Percentiles rank a stretch among this genome's conserved stretches.
These are phyloP conservation scores for Alligator mississippiensis DNA, from an alignment of 2,113 vertebrate species.

Conservation along the genomic window DNA sequence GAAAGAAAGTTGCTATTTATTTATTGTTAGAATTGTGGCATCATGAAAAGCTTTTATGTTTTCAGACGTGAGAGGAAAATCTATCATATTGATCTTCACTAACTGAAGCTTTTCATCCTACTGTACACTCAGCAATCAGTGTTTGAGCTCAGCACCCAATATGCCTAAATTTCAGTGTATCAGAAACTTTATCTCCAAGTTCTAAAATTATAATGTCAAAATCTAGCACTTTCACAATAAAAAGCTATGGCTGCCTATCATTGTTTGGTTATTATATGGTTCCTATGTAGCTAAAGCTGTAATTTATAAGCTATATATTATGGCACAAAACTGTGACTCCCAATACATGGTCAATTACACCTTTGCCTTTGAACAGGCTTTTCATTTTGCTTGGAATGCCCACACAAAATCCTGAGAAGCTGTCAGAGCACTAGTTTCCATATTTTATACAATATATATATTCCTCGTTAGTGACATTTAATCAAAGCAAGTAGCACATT, in stretches of 20 bases:
- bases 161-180: slow-evolving; percentile 3
- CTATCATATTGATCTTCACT: slow-evolving; percentile 36
- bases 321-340: not conserved
- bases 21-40: slow-evolving; percentile 1
- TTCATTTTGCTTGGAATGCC: not conserved
- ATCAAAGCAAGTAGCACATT: not conserved
- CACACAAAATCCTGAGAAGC: not conserved
- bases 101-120: slow-evolving; percentile 30
- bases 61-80: slow-evolving; percentile 36
- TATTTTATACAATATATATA: not conserved
- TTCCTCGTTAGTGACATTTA: not conserved
- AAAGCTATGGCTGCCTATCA: not conserved
- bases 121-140: not conserved
- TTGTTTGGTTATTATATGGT: not conserved
- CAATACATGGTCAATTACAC: not conserved
- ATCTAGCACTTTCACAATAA: not conserved
- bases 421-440: not conserved
- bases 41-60: slow-evolving; percentile 7
- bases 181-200: slow-evolving; percentile 18
- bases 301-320: not conserved
- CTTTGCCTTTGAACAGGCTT: not conserved
- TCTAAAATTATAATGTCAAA: not conserved
- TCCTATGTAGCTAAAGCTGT: not conserved
- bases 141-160: not conserved
- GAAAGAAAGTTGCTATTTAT: not conserved